phyloP scores from a whole-genome alignment of 2,888 invertebrate species.

The Hirudinaria manillensis region DNA sequence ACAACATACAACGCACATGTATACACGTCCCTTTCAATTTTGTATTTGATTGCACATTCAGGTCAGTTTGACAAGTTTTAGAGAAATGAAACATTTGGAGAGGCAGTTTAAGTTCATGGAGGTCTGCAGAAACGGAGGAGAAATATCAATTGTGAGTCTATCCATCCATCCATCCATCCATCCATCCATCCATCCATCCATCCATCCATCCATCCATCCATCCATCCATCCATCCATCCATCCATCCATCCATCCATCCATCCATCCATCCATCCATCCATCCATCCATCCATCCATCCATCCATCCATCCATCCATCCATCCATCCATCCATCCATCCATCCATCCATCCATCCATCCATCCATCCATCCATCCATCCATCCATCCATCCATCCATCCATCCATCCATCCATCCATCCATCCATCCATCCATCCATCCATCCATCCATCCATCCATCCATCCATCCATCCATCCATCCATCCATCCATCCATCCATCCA shows the following conservation, averaged over 20 bases:
- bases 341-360: slow-evolving; percentile 21
- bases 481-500: neutral
- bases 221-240: slow-evolving; percentile 11
- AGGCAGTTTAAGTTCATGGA: no score
- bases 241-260: slow-evolving; percentile 9
- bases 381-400: slow-evolving; percentile 14
- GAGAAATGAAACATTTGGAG: no score
- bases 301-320: slow-evolving; percentile 19
- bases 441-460: neutral
- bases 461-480: slow-evolving; percentile 1
- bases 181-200: neutral
- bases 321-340: slow-evolving; percentile 16
- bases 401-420: slow-evolving; percentile 2
- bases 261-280: slow-evolving; percentile 16
- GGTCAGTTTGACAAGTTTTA: no score
- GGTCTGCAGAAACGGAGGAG: neutral
- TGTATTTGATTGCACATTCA: no score
- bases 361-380: slow-evolving; percentile 13
- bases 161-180: neutral
- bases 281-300: slow-evolving; percentile 22
- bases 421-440: neutral
- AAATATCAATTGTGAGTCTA: neutral
- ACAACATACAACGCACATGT: no score
- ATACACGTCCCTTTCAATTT: no score
- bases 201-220: neutral